Evolutionary conservation across 2,113 vertebrate genomes (phyloP), one percentile per base, ranked within the genome.

Genomic region (Anolis sagrei): DNA sequence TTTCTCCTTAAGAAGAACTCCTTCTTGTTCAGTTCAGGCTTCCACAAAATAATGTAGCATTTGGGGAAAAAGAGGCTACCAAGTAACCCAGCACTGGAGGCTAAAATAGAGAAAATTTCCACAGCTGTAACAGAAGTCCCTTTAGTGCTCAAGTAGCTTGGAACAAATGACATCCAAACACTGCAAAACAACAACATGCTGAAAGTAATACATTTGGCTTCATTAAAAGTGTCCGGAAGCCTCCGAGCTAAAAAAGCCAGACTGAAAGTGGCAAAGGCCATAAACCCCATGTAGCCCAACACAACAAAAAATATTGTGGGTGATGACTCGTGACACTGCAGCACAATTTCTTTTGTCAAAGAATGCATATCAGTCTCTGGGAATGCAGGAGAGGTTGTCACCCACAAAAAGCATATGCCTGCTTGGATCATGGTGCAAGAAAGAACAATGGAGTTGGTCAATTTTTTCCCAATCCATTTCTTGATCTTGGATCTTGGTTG

Each of bases 201-300:
- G 32, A 76, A 76, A 49, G 39, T 76, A 11, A 76, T 76, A 29
- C 27, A 49, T n/a, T 76, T 76, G 74, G 74, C 74, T 76, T 76
- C 74, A 49, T 76, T 76, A 48, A 76, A 76, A 3, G 39, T 76
- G 25, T 76, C 44, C 16, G 44, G 74, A 9, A 76, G 27, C 39
- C 29, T 76, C 4, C 25, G 25, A 48, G 74, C 27, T 23, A 76
- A 76, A 39, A 75, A 75, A 44, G 39, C 73, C 6, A 75, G 25
- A 5, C 10, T 25, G 4, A 75, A 49, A 25, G 36, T 39, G 36
- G 19, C 36, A 48, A 75, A 25, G 36, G 73, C 73, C 73, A 75
- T 8, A 25, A 75, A 48, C 6, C 73, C 19, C 73, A 75, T 25
- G 23, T 44, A 48, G 21, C 73, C 19, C 73, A 75, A 10, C 8